Base-by-base conservation (phyloP, 2,797 vertebrate genomes). In the Pseudochromis fuscus region DNA sequence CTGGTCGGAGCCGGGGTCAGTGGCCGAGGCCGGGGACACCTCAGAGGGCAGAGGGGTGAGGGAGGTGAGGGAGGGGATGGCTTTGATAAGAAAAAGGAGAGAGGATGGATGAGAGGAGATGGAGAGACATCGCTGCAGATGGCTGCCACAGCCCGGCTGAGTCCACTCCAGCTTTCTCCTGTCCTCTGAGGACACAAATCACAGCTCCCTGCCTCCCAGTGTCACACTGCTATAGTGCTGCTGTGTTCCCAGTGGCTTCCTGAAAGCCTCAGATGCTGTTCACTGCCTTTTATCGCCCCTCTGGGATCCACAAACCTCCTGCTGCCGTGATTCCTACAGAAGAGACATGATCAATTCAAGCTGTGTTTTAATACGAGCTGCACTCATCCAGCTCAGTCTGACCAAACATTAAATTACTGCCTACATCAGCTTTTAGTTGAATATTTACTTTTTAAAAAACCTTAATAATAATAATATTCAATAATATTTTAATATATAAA, bases 121-220 rank as follows among this genome's bases (percentile, higher is more conserved):
- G 38, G 38, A 13, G 38, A n/a, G 16, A 64, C 45, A 13, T 35
- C 1, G 8, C 74, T 78, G 79, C 91, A 93, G 91, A 91, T 91
- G 90, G 91, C 80, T 38, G 74, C 78, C 57, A 5, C 40, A 37
- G 67, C 67, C 56, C 35, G 35, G 55, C n/a, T 46, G 48, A 78
- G 33, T 49, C 63, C 31, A 55, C 2, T 57, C 72, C 67, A 61
- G 67, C 72, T 71, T 75, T 70, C 72, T 50, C 37, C 61, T 33
- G 63, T 89, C 71, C 40, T 72, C 33, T 2, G 40, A 69, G 37
- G 71, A 85, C 86, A 89, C 90, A 92, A 93, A 91, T 91, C 86
- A 90, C 30, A 15, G 65, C 65, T 37, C 73, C n/a, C 75, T 67
- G 71, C 78, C 81, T 78, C 73, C 72, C 55, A 18, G 56, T 85